Base-by-base conservation (phyloP, 2,113 vertebrate genomes). In the Helogale parvula region DNA sequence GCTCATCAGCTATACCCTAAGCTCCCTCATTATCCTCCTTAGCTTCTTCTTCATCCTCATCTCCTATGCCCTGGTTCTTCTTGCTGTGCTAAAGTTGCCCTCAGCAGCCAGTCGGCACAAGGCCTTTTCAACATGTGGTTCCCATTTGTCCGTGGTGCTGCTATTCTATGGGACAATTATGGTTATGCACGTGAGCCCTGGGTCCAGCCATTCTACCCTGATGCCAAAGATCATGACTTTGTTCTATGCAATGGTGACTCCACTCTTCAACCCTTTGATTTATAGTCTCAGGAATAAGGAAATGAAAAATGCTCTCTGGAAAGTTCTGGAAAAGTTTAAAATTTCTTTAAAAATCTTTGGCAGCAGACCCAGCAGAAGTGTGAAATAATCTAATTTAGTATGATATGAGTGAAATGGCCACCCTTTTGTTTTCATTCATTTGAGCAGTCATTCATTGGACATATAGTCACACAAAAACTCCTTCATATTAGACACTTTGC, bases 51-150 rank as follows among this genome's bases (percentile, higher is more conserved):
- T 63, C 45, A 88, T 72, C 7, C 52, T 93, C 69, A 50, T 47
- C 29, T 95, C 50, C 16, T 85, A 76, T 27, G 85, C 54, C 21
- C n/a, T 80, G 72, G 94, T 63, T 82, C 94, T 90, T n/a, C 65
- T 25, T 69, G 77, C 66, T 96, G 95, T 97, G 65, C 68, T 95
- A 19, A 25, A 3, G 35, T 79, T 97, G 65, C 82, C 96, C 41
- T 97, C 88, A 16, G 71, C 63, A 45, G 54, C 50, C 45, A 92
- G 96, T 45, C 83, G n/a, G 17, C 88, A 90, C 47, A 97, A 97
- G 33, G 85, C 94, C 33, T 98, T 97, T 74, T 97, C 95, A 9
- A 97, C 92, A 31, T 97, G 96, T 88, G 95, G 94, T 0, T 97
- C 97, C 52, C 97, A 97, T 33, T 45, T 98, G 83, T 92, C 50